Base-by-base conservation (phyloP, 2,113 vertebrate genomes). In the Theristicus caerulescens region DNA sequence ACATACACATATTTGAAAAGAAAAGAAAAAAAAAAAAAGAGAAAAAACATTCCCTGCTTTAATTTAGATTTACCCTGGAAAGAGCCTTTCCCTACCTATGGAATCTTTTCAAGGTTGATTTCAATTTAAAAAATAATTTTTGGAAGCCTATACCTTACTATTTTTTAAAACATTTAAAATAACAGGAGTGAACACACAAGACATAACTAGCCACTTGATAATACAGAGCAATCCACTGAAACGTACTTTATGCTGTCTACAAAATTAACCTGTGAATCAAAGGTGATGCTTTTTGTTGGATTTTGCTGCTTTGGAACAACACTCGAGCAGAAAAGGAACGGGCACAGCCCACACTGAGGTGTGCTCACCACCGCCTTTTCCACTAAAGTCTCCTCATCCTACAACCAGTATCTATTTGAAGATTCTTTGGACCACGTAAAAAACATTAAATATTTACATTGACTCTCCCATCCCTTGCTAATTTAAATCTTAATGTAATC, bases 401-500 rank as follows among this genome's bases (percentile, higher is more conserved):
- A 71, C 42, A 42, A 20, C 11, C 52, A 69, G 10, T 3, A 57
- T 57, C 34, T 3, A 0, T 62, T 69, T 77, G 72, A 82, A 80
- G 77, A 79, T 76, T 85, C 78, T 77, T 49, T 69, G 52, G 76
- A 86, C 40, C 44, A 76, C 0, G 0, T 40, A 71, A 92, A 94
- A 95, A 73, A 9, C 57, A 74, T 94, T 90, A 71, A 91, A 94
- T 94, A 89, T 92, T 95, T 94, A 93, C 76, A 87, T 0, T 85
- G 78, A 72, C 62, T 93, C 71, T 54, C 34, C 24, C 62, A 76
- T 80, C 58, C 58, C 90, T 76, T 82, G 62, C 36, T 86, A 85
- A 93, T 95, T 91, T 70, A 89, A 93, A 95, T 82, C 70, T 69
- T 94, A 91, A 93, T 91, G 69, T 44, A 58, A 76, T 82, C 52